Conservation (phyloP, 2,797 vertebrate species). For the Arrhamphus sclerolepis region DNA sequence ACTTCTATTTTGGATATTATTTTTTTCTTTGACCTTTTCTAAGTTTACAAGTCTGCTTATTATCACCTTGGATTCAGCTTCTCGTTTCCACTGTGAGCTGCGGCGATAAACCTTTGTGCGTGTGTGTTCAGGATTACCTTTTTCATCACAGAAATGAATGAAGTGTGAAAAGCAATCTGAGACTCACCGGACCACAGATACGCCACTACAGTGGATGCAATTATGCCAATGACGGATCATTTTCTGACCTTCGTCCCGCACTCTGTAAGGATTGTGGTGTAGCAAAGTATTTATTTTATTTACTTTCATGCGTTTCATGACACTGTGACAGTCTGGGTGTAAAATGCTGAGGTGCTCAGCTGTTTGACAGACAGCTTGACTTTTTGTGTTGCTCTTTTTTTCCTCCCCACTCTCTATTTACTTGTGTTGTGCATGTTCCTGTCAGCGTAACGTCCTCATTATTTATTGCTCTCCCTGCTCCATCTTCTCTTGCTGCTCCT, state of each 20-base stretch:
- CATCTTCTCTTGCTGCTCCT: neutral
- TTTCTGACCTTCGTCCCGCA: conserved; percentile 76
- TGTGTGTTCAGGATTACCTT: conserved; percentile 76
- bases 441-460: conserved; percentile 46
- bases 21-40: neutral
- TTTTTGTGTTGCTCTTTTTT: conserved; percentile 41
- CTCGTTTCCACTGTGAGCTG: conserved; percentile 45
- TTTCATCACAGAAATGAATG: conserved; percentile 77
- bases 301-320: conserved; percentile 60
- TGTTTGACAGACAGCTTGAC: conserved; percentile 62
- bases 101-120: conserved; percentile 55
- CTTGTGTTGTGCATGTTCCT: conserved; percentile 33
- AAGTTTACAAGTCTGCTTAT: neutral
- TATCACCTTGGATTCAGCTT: conserved; percentile 31
- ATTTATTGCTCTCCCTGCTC: conserved; percentile 26
- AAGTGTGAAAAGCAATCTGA: conserved; percentile 83
- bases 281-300: too few species aligned
- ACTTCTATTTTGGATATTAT: neutral
- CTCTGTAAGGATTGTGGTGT: conserved; percentile 48
- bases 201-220: conserved; percentile 74
- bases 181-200: conserved; percentile 54
- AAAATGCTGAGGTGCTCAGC: conserved; percentile 54
- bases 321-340: conserved; percentile 39
- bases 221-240: conserved; percentile 81
- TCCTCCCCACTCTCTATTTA: conserved; percentile 30